Base-by-base conservation (phyloP, 1,140 invertebrate species). In the Brachionus calyciflorus region DNA sequence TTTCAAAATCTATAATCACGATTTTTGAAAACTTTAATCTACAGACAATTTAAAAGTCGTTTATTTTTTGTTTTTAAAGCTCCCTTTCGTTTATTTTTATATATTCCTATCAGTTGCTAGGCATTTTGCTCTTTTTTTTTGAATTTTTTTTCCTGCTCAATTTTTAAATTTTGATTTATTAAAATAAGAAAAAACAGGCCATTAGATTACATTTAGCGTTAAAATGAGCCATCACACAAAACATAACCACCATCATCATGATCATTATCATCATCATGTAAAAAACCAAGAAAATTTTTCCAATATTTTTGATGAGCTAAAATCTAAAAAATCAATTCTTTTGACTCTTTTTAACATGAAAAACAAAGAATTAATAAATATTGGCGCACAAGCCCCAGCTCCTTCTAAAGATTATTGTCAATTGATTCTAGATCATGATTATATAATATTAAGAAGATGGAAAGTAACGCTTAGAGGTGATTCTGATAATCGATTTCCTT, bases 401-500 rank as follows among this genome's bases (percentile, higher is more conserved):
- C 73, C 73, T 24, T 57, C 49, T n/a, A 76, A 76, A 76, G 73
- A 76, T 19, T 76, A 76, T 41, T 55, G 55, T 30, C 73, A 76
- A 60, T 19, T 76, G 44, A 51, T 73, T 12, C 4, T 73, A n/a
- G 48, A 37, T 30, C 26, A 41, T 57, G 12, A 76, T 17, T 17
- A 76, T 41, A 21, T 41, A 9, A 76, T 55, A 46, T 49, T 76
- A 33, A 28, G 73, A 6, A 12, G 51, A 41, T 76, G 73, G 73
- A 55, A 60, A 41, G 49, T 76, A 44, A 57, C 73, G 14, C 44
- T 76, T n/a, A 46, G 55, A 41, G 21, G 37, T 17, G 46, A 55
- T 40, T 55, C 49, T 28, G 73, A 55, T 21, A 41, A 49, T 30
- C 41, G 49, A 24, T 76, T 57, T 24, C 73, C 73, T 21, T n/a